Base-by-base conservation (phyloP, 2,888 invertebrate species). In the Patella ulyssiponensis region DNA sequence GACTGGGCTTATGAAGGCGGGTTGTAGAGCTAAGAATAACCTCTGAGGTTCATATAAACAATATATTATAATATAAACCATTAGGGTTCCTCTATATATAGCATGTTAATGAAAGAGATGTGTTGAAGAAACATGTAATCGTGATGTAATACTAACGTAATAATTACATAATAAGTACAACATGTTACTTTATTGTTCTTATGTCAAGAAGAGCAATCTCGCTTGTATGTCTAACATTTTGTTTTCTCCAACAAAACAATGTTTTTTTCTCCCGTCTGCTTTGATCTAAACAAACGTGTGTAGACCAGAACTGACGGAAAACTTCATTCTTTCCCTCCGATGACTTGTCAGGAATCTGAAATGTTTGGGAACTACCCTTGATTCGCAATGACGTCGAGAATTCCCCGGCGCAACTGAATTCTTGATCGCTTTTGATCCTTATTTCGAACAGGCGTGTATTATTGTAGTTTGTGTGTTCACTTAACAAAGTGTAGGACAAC, bases 111-210 rank as follows among this genome's bases (percentile, higher is more conserved):
- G 44, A 44, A 44, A 44, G 44, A 44, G 7, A 44, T 44, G 44
- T 44, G 44, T 44, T 44, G 1, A 44, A 44, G 44, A 44, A 44
- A 44, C 44, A 44, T 44, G 44, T 44, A 44, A 44, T 44, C 44
- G 44, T 44, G 44, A 44, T 44, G 44, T 44, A 44, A 44, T 44
- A 44, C 44, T 9, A 44, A 44, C 44, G 9, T 44, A 44, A 44
- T 64, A 64, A 64, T 64, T 20, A 64, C 64, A 64, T 64, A 64
- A 64, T 64, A 64, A 64, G 20, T 64, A 23, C 64, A 64, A 64
- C 64, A 64, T 64, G 64, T 23, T 23, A 64, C 23, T 14, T 64
- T 23, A 64, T 64, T 64, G 64, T 64, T 64, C 64, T 64, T 64
- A 64, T 64, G 20, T 64, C 58, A 23, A 64, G 64, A 23, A 64